Evolutionary conservation across 2,797 vertebrate species (phyloP).

Genomic region (Neosalanx taihuensis): DNA sequence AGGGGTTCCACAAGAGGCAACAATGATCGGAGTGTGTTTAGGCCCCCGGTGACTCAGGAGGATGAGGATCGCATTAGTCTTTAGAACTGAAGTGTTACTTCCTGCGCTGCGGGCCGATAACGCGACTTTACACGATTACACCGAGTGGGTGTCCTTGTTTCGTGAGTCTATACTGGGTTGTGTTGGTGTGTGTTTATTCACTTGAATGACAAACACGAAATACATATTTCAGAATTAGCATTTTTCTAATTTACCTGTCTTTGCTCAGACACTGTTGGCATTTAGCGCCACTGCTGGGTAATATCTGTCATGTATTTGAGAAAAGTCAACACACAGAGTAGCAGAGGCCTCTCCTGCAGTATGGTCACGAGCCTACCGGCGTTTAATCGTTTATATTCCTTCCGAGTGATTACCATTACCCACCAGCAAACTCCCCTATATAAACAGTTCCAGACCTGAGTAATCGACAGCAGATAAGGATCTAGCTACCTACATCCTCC

Average conservation of each 20-base stretch:
- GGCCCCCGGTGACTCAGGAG: slow-evolving; percentile 29
- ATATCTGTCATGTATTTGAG: not conserved
- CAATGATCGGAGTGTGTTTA: slow-evolving; percentile 14
- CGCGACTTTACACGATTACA: not conserved
- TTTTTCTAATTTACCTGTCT: not conserved
- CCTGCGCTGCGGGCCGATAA: slow-evolving; percentile 23
- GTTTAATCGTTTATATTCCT: slow-evolving; percentile 15
- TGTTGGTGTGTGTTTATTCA: slow-evolving; percentile 1
- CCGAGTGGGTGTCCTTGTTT: slow-evolving; percentile 4
- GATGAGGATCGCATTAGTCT: slow-evolving; percentile 41
- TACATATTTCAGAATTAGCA: not conserved
- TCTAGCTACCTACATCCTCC: slow-evolving; percentile 40
- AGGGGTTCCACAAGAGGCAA: slow-evolving; percentile 86
- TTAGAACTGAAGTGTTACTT: slow-evolving; percentile 21
- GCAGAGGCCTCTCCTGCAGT: not conserved
- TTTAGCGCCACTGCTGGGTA: not conserved
- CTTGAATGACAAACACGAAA: not conserved
- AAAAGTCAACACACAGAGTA: not conserved
- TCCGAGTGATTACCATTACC: not conserved
- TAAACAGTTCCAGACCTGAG: slow-evolving; percentile 30
- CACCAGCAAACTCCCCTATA: not conserved
- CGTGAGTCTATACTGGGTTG: not conserved
- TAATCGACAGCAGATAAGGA: slow-evolving; percentile 36
- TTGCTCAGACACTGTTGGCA: not conserved
- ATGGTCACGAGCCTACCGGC: not conserved